Base-by-base conservation (phyloP, 2,888 invertebrate species). In the Ormyrus thymus region DNA sequence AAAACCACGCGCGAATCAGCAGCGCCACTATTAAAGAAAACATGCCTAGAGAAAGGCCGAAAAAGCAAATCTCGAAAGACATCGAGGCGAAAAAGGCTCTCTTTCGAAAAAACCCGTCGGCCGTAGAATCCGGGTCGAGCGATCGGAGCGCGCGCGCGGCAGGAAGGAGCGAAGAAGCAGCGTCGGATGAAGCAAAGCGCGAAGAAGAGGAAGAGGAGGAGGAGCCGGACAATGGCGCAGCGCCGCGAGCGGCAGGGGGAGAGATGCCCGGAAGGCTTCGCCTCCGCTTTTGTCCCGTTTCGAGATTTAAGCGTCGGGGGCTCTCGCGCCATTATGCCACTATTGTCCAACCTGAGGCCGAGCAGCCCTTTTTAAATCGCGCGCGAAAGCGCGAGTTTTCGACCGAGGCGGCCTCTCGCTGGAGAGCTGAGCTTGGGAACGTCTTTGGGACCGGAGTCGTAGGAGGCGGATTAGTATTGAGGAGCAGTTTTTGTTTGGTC, bases 271-370 rank as follows among this genome's bases (percentile, higher is more conserved):
- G 70, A 71, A 71, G 70, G 70, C 61, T 45, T 58, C 46, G 43
- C 11, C 13, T 11, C 9, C 59, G 6, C 29, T 9, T 10, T 59
- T n/a, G 46, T 45, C 43, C 43, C 10, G 46, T 62, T 46, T 45
- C 58, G 13, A 13, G 71, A 61, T 61, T 51, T 51, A 51, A 61
- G 61, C 61, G 5, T 53, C 15, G 43, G 7, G 11, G 29, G 29
- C 29, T 29, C 29, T 45, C 55, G 45, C 56, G 74, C 75, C 61
- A 75, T 75, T 75, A 75, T 51, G 45, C 51, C 15, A 45, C 75
- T 75, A 75, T 75, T 75, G 75, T 75, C 45, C 53, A 45, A 15
- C 29, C 29, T 4, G 29, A 2, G 29, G 29, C 2, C 29, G 29
- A 29, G 29, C 29, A 29, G 29, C 29, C 29, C 4, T 29, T 29